phyloP scores from a whole-genome alignment of 2,797 vertebrate genomes.

The Tokudaia muenninki region DNA sequence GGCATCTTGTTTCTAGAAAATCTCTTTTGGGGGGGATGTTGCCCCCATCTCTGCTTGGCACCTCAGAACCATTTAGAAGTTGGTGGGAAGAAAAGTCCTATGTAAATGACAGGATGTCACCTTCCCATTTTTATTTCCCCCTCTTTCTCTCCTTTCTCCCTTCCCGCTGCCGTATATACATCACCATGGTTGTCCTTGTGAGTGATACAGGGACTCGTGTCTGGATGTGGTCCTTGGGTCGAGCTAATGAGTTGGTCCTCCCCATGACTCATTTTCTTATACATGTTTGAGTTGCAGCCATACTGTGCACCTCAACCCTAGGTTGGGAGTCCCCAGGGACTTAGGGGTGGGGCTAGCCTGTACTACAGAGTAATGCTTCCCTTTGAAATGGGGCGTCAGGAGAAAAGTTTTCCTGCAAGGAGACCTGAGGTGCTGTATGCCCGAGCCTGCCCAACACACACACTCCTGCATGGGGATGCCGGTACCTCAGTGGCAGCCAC shows the following conservation, averaged over 20 bases:
- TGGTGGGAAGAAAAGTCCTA: too few species aligned
- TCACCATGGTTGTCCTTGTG: rapidly evolving
- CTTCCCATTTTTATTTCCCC: not conserved
- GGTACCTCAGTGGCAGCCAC: slow-evolving; percentile 84
- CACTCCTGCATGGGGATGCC: slow-evolving; percentile 67
- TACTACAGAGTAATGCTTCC: not conserved
- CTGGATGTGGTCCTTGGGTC: not conserved
- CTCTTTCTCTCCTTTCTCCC: not conserved
- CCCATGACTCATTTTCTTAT: not conserved
- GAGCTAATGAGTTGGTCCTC: not conserved
- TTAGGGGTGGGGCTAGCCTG: not conserved
- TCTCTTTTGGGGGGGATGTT: not conserved
- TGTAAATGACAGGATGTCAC: not conserved
- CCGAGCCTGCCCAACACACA: not conserved
- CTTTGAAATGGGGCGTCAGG: not conserved
- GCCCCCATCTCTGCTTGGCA: not conserved
- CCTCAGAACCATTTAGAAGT: not conserved
- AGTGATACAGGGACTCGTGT: too few species aligned
- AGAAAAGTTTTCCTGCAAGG: not conserved
- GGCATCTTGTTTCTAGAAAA: not conserved
- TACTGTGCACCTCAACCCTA: not conserved
- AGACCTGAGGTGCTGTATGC: not conserved
- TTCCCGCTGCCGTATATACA: rapidly evolving
- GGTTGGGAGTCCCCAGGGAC: not conserved
- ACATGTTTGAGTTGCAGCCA: not conserved